A percentile compares a stretch with the other conserved stretches of the same genome.
Evolutionary conservation across 2,888 invertebrate species (phyloP).

Genomic region (Bellardia bayeri): DNA sequence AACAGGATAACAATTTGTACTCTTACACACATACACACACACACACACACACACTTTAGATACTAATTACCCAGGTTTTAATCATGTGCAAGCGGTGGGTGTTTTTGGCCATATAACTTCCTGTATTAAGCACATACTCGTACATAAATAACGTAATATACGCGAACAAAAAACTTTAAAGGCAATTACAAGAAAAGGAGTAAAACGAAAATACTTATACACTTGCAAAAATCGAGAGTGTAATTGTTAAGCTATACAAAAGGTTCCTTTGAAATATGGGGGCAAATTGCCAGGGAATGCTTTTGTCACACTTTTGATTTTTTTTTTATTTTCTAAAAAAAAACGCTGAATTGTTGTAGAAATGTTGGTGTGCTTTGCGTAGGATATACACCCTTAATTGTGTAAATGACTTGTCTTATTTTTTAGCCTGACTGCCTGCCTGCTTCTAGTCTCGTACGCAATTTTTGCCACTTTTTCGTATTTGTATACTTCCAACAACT

Average conservation of each 20-base stretch:
- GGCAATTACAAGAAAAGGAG: constrained; percentile 30
- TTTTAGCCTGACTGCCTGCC: constrained; percentile 5
- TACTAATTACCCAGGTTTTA: constrained; percentile 52
- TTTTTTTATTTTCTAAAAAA: background rate
- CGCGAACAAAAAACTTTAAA: background rate
- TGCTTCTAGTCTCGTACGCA: constrained; percentile 39
- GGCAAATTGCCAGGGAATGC: no score
- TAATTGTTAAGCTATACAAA: constrained; percentile 38
- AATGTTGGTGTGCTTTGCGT: background rate
- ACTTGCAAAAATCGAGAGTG: constrained; percentile 55
- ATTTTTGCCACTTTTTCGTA: background rate
- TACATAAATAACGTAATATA: constrained; percentile 3
- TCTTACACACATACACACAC: no score
- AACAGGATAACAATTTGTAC: constrained; percentile 6
- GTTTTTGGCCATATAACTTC: constrained; percentile 62
- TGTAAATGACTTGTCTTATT: background rate
- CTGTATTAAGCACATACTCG: constrained; percentile 46
- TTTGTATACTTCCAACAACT: background rate
- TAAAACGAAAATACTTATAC: background rate
- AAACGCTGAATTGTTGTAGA: background rate
- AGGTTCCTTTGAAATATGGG: no score
- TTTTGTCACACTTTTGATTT: background rate
- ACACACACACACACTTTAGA: background rate
- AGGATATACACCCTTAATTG: background rate
- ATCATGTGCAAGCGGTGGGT: no score